Base-by-base conservation (phyloP, 2,797 vertebrate genomes). In the Microchirus variegatus region DNA sequence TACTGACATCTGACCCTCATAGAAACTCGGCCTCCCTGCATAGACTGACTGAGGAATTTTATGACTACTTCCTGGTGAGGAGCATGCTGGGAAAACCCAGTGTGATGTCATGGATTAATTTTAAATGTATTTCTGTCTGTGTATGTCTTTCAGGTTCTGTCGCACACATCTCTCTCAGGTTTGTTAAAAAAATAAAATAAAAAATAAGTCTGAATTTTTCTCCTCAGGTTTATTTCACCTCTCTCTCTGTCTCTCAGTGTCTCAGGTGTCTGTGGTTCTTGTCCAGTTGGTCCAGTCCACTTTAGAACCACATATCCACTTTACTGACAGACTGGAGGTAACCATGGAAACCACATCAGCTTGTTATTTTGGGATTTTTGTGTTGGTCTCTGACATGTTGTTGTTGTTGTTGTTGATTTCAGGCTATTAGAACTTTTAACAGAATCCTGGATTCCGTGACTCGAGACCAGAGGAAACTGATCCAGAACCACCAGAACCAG, bases 381-480 rank as follows among this genome's bases (percentile, higher is more conserved):
- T 3, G 41, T 5, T 13, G 13, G 41, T 5, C 6, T 13, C 12
- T 42, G 5, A 42, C 3, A 15, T 42, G 14, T 45, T 16, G 16
- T 46, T 11, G 18, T 1, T 78, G 70, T 63, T n/a, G 1, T 7
- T n/a, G 16, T 46, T 11, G 18, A 4, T 78, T 71, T 63, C 67
- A 90, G 89, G 84, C 84, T 5, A 77, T 89, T 58, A 67, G 77
- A 63, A 91, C 85, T 0, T 87, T 86, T 7, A 90, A 91, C 82
- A 82, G 68, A 60, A 35, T 89, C 46, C 36, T 90, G 63, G 84
- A 87, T 44, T 80, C 75, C 37, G 48, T 83, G 71, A 76, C 51
- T 46, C 49, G 42, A 46, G 75, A 83, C 0, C 35, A 77, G 40
- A 65, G 65, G 31, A 81, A 36, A 47, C 55, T 13, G 43, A 73